Evolutionary conservation across 2,888 invertebrate genomes (phyloP).

Genomic region (Exephanes ischioxanthus): DNA sequence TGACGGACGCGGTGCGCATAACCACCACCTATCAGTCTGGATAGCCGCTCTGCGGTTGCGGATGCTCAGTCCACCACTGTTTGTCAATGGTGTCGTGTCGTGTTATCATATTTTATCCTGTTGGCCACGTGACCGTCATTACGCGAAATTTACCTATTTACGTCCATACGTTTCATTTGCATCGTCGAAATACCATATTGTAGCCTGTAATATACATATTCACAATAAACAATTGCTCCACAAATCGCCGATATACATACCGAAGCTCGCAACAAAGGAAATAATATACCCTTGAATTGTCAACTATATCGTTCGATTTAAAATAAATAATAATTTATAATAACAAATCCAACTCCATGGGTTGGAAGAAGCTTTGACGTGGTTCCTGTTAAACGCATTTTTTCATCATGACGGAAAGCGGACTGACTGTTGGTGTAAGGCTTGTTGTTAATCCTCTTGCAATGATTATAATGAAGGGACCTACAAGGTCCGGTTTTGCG

Average conservation of each 20-base stretch:
- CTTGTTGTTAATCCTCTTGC: not conserved
- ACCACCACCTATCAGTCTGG: slow-evolving; percentile 18
- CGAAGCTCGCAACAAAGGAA: not conserved
- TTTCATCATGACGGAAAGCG: slow-evolving; percentile 25
- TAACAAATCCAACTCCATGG: not conserved
- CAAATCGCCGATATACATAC: not conserved
- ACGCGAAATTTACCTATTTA: not conserved
- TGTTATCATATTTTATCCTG: slow-evolving; percentile 10
- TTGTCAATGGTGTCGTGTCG: slow-evolving; percentile 49
- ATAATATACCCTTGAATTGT: not conserved
- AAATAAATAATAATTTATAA: not conserved
- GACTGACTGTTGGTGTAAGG: slow-evolving; percentile 8
- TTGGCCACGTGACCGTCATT: slow-evolving; percentile 12
- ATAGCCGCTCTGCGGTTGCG: slow-evolving; percentile 37
- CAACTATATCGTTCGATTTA: not conserved
- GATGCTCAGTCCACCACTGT: slow-evolving; percentile 62
- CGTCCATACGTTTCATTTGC: slow-evolving; percentile 5
- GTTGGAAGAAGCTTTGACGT: not conserved
- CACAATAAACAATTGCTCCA: not conserved
- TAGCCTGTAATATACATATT: not conserved
- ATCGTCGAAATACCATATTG: slow-evolving; percentile 12
- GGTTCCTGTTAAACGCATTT: not conserved
- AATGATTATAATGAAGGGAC: not conserved
- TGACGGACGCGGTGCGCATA: slow-evolving; percentile 16
- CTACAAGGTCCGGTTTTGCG: not conserved